Evolutionary conservation across 1,140 invertebrate species (phyloP), one percentile per base, ranked within the genome.

Genomic region (Aphelenchoides fujianensis): DNA sequence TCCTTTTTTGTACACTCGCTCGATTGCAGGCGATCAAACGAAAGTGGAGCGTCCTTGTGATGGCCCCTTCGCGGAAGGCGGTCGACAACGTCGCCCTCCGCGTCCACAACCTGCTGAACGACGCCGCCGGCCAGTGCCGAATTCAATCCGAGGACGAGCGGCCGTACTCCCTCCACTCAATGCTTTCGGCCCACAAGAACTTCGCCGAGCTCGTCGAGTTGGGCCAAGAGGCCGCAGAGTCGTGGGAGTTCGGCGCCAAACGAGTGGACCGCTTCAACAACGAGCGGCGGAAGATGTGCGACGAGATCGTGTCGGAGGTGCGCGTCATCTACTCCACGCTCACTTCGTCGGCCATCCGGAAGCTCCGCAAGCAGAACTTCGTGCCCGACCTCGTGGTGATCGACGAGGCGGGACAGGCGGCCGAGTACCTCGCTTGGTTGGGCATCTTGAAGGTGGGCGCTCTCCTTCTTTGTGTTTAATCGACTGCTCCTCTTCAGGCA

Each of bases 401-500:
- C 16, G 61, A 63, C 16, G 61, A 63, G 52, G 61, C 72, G 3
- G 70, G 53, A 12, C 72, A 74, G 31, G 36, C 37, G 31, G 3
- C 9, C 16, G 72, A 74, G 54, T 31, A 28, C 12, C 36, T 19
- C 32, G 35, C 59, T 5, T 74, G 72, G 72, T 34, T 41, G 9
- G 37, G 54, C 35, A 28, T 74, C 34, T 57, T 73, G 23, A 53
- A 75, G 9, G 71, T 75, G 30, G 16, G 9, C 31, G 34, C 36
- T 67, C 23, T n/a, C n/a, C n/a, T n/a, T n/a, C n/a, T n/a, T n/a
- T n/a, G n/a, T 16, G 16, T 32, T 28, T 52, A 28, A 66, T 52
- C 16, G 31, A 70, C 27, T 7, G 57, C 53, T n/a, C n/a, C n/a
- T n/a, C n/a, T 31, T 64, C 48, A 75, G 71, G 71, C 48, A 0